Evolutionary conservation across 2,888 invertebrate genomes (phyloP), one percentile per base, ranked within the genome.

Genomic region (Habrosyne pyritoides): DNA sequence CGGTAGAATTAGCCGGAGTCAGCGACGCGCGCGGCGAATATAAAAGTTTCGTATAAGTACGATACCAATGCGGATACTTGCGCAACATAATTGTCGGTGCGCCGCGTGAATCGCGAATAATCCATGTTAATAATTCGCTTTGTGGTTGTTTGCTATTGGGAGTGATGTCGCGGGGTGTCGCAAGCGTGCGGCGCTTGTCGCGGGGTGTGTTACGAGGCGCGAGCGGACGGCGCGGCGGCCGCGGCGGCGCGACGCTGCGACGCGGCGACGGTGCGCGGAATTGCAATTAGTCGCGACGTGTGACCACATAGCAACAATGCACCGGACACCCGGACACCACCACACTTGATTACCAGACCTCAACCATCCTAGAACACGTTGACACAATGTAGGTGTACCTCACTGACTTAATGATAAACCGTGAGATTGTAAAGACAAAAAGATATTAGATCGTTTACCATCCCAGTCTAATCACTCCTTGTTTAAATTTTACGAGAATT

Each of bases 11-110:
- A 69, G 66, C 66, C 70, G 56, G 18, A 53, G 66, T 56, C 59
- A 58, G 33, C n/a, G 60, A 60, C 62, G 67, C 72, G 75, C 71
- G 70, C 61, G 67, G 67, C 66, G 83, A 81, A 84, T 83, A 76
- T 68, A 66, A 69, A 81, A 73, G 66, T 75, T 71, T 67, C 56
- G 62, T 66, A 57, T 60, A 30, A 6, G 33, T 33, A 33, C 33
- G 33, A n/a, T 33, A 61, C 64, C 67, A 73, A 71, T 67, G 73
- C 75, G 75, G 76, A 75, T 72, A 75, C 73, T 84, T 85, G 81
- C 83, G 84, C 79, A 86, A 87, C 60, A 63, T 84, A 81, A 83
- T 86, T 77, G 85, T 73, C 64, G 68, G 77, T 59, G 76, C 79
- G 83, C 75, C 60, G 67, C 66, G 69, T 73, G 87, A 77, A 86